Evolutionary conservation across 1,140 invertebrate species (phyloP), one percentile per base, ranked within the genome.

Genomic region (Drosophila ogumai): DNA sequence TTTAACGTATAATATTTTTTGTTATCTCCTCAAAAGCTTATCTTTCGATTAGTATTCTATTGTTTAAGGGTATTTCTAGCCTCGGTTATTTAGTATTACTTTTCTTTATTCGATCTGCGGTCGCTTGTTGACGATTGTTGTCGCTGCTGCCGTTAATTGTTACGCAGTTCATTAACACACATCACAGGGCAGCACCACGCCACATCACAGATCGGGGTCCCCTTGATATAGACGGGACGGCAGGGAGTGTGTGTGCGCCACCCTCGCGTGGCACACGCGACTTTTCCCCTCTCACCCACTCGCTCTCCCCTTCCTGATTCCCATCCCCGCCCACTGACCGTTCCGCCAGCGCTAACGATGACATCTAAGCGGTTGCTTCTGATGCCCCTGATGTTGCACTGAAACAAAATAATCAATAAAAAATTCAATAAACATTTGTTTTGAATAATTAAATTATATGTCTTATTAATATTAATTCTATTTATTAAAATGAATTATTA

Each of bases 221-320:
- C 61, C 61, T 50, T 36, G 7, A 34, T 31, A 10, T 34, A 3
- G n/a, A 52, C 9, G 49, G n/a, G 10, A 17, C 31, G 25, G 10
- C 15, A 22, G 49, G 9, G 64, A n/a, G 61, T 34, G 49, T 67
- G 72, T 55, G 65, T 66, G 61, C 43, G 66, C 84, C 84, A 88
- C 84, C 84, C 80, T 88, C 77, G 84, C 84, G 84, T 88, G 84
- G 85, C 84, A 88, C 84, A 88, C 84, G 84, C 84, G 84, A 88
- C 84, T 65, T 66, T 36, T 54, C 49, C 67, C 65, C 67, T 61
- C 17, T 56, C 67, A 38, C 50, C 17, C 46, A 22, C 22, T 36
- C 46, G 10, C 63, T 28, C 43, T 17, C 73, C 57, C 34, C 31
- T 7, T 47, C 10, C 12, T 3, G 3, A 1, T 9, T 15, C 32